A percentile compares a stretch with the other conserved stretches of the same genome.
Conservation (phyloP, 2,113 vertebrate genomes). For the Lepus europaeus region DNA sequence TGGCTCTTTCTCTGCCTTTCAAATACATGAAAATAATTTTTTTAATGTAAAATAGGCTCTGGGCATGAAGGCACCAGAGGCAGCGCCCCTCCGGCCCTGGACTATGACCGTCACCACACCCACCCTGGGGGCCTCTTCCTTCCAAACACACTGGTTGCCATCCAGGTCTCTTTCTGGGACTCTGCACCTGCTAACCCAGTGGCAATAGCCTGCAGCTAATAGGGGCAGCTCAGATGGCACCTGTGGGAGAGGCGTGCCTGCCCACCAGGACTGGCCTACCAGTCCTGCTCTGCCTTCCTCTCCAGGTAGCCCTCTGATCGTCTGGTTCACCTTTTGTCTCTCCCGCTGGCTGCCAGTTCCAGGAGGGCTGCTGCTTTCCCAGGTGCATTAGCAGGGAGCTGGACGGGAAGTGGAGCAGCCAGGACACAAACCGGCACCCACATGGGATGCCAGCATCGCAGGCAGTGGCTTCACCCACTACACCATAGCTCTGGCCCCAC, state of each 20-base stretch:
- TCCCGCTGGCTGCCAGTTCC: not conserved
- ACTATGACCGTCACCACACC: not conserved
- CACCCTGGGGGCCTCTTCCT: not conserved
- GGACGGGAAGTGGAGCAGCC: no score
- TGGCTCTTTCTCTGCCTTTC: no score
- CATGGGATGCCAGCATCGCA: no score
- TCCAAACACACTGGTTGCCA: not conserved
- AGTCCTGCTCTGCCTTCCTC: not conserved
- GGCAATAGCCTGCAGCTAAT: not conserved
- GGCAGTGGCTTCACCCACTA: no score
- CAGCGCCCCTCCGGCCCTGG: not conserved
- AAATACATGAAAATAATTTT: no score
- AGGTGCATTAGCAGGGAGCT: no score
- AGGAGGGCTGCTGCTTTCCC: not conserved
- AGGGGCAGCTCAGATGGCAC: not conserved
- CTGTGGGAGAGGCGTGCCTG: not conserved
- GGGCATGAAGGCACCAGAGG: no score
- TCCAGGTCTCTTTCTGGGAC: not conserved
- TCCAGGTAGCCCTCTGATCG: not conserved
- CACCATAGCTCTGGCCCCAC: no score
- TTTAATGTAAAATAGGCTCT: no score
- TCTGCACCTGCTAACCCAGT: not conserved
- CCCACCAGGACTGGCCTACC: not conserved
- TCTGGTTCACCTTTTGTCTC: not conserved
- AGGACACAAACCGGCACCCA: no score